Evolutionary conservation across 2,113 vertebrate species (phyloP), one percentile per base, ranked within the genome.

Genomic region (Nothoprocta perdicaria): DNA sequence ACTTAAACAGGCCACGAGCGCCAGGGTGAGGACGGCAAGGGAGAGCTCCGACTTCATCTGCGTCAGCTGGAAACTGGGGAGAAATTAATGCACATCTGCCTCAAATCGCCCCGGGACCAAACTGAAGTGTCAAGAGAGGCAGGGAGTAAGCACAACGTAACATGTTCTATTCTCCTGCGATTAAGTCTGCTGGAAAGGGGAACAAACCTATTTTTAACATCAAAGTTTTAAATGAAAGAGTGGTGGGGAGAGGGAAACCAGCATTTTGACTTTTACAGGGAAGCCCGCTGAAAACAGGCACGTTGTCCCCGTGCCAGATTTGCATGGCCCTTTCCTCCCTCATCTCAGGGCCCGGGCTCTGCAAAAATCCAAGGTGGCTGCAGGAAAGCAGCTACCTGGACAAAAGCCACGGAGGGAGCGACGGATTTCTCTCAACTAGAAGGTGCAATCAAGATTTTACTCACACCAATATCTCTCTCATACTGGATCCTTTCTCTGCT

Each of bases 381-480:
- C 50, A 72, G 35, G n/a, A 65, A 33, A 86, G 61, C 33, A 89
- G 75, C 9, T 16, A 40, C 41, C 23, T 3, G 43, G 58, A 80
- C 62, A 38, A 71, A 73, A 79, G 79, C 3, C 2, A 41, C 13
- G 90, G 33, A 13, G 61, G 60, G 45, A 76, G 26, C 23, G 33
- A 26, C 15, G 80, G 38, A 46, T 31, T 66, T 41, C 10, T 68
- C 26, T 62, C 17, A 41, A 46, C 29, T 12, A 57, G 40, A 40
- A 60, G 22, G 52, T 7, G 16, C 1, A 41, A 40, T 46, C 48
- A 61, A 90, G 72, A 61, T 78, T 35, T 93, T 96, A 98, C 99
- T 99, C 95, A 99, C 99, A 96, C 81, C 60, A 99, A 89, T 96
- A 99, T 97, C 73, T 97, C 92, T 60, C 88, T 95, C 97, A 98